Conservation (phyloP, 2,797 vertebrate species). For the Prionace glauca region DNA sequence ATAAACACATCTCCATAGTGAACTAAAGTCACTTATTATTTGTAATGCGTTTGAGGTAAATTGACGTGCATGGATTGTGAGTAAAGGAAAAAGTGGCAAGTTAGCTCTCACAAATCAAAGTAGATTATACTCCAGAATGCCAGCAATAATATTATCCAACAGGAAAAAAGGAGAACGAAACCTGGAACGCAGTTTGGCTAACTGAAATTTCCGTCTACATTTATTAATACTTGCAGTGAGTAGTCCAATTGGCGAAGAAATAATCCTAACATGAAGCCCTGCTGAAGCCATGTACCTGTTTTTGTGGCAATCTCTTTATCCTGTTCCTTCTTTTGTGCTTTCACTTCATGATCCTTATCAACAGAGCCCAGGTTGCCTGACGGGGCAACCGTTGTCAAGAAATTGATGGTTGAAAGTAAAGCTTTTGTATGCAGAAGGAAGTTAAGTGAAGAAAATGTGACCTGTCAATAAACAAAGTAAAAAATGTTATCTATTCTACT, state of each 20-base stretch:
- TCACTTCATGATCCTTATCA: constrained; percentile 47
- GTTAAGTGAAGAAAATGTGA: constrained; percentile 82
- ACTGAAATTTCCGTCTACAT: not conserved
- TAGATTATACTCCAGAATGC: not conserved
- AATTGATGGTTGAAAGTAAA: constrained; percentile 78
- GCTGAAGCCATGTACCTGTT: constrained; percentile 59
- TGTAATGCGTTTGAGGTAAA: not conserved
- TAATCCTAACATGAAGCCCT: not conserved
- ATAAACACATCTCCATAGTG: no score
- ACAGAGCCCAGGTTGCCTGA: constrained; percentile 43
- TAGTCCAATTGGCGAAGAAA: not conserved
- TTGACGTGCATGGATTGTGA: not conserved
- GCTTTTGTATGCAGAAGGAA: constrained; percentile 83
- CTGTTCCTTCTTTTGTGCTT: constrained; percentile 48
- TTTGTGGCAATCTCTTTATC: constrained; percentile 47
- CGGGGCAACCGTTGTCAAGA: constrained; percentile 63
- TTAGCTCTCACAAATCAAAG: not conserved
- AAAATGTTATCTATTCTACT: not conserved
- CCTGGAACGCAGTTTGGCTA: not conserved
- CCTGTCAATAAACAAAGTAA: constrained; percentile 57
- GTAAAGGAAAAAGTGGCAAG: no score
- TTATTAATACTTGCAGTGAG: not conserved
- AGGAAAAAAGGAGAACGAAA: not conserved
- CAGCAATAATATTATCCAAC: not conserved
- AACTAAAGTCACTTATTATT: not conserved